Evolutionary conservation across 2,797 vertebrate genomes (phyloP), one percentile per base, ranked within the genome.

Genomic region (Syncerus caffer): DNA sequence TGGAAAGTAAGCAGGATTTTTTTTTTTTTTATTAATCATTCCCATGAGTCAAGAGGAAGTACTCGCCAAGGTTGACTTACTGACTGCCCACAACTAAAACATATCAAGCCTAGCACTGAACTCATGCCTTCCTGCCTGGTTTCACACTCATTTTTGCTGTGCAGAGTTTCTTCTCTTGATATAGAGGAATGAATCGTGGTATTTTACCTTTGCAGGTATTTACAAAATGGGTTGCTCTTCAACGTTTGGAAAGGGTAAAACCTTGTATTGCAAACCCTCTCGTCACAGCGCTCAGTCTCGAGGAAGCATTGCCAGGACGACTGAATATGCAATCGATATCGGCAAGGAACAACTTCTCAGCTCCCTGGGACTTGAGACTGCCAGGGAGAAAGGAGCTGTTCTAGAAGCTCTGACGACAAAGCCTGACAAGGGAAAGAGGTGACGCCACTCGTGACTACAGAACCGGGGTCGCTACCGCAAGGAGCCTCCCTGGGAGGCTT

Each of bases 211-310:
- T 83, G 95, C 2, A 3, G 29, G 82, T 79, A 50, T 55, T 78
- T 51, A 64, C 38, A 83, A 57, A 64, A 78, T 8, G 4, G 17
- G 11, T 9, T 27, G 31, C 29, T 86, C 71, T 76, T 79, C 34
- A 38, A 12, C 7, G 47, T 50, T 27, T 53, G 62, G 53, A 71
- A 87, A 38, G 23, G 21, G 47, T 38, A 42, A 86, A 53, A 23
- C 58, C 14, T 60, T 51, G 60, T 79, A 19, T 27, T 38, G 21
- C 50, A 60, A 13, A n/a, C 8, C 21, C 16, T 25, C 71, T 74
- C 6, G 25, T 74, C 55, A 21, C 12, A 34, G 15, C 7, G 4
- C 6, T 27, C 6, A 4, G 12, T 4, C 51, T n/a, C 0, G 0
- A n/a, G 53, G 13, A 47, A 11, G 8, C 55, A 38, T 4, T 11